Evolutionary conservation across 2,113 vertebrate genomes (phyloP).

Genomic region (Coreoperca whiteheadi): DNA sequence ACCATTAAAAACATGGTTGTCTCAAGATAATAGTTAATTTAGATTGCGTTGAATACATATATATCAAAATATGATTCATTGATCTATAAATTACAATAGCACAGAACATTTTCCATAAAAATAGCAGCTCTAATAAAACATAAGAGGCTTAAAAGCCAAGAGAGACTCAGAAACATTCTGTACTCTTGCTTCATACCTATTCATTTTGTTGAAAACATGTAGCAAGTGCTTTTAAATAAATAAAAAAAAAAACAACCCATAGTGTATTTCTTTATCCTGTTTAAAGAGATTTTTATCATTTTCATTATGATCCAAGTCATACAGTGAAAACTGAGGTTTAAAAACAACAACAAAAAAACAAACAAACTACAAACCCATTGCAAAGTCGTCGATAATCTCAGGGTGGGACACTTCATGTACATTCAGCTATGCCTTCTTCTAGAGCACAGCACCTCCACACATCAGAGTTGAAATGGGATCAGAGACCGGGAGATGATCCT

Average conservation of each 20-base stretch:
- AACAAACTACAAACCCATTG: background rate
- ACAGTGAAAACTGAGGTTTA: slow-evolving; percentile 5
- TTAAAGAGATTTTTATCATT: background rate
- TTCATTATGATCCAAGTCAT: background rate
- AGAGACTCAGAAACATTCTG: slow-evolving; percentile 7
- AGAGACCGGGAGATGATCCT: background rate
- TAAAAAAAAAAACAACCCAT: background rate
- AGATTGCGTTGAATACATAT: slow-evolving; percentile 18
- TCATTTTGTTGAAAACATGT: slow-evolving; percentile 24
- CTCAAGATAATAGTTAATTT: background rate
- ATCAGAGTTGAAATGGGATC: background rate
- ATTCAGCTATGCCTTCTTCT: background rate
- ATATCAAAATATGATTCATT: slow-evolving; percentile 15
- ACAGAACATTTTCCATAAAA: slow-evolving; percentile 2
- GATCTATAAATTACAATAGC: slow-evolving; percentile 40
- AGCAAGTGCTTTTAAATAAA: background rate
- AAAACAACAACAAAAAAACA: slow-evolving; percentile 20
- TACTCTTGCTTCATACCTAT: slow-evolving; percentile 1
- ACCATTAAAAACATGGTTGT: slow-evolving; percentile 9
- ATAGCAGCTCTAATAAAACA: slow-evolving; percentile 18
- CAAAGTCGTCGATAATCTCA: slow-evolving; percentile 9
- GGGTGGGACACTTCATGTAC: background rate
- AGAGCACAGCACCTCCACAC: background rate
- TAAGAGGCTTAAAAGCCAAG: slow-evolving; percentile 29
- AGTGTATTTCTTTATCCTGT: slow-evolving; percentile 4